These are phyloP conservation scores for Micropterix aruncella DNA, from an alignment of 2,888 invertebrate genomes.

Conservation along the genomic window DNA sequence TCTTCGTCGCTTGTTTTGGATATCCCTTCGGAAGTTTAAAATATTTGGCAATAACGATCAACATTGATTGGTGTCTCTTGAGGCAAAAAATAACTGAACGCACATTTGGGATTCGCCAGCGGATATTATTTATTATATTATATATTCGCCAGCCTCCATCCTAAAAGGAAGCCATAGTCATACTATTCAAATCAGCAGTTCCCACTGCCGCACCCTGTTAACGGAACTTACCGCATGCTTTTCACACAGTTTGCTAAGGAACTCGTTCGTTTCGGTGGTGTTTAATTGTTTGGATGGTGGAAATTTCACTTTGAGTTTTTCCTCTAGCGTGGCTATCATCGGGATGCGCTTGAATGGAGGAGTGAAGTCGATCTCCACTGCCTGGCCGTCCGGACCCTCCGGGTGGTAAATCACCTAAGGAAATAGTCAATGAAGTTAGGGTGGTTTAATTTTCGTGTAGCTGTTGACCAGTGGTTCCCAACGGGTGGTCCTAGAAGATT, in stretches of 20 bases:
- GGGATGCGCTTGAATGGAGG: conserved; percentile 89
- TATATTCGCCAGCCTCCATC: neutral
- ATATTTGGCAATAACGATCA: no score
- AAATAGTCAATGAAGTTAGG: no score
- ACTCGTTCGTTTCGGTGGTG: conserved; percentile 53
- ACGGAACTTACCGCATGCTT: conserved; percentile 46
- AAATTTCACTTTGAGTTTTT: conserved; percentile 59
- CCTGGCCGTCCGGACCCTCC: conserved; percentile 72
- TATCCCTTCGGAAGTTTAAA: no score
- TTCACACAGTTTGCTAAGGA: conserved; percentile 68
- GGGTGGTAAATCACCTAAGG: conserved; percentile 73
- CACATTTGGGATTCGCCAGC: no score
- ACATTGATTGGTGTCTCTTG: no score
- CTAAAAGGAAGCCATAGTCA: neutral
- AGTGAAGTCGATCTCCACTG: conserved; percentile 85
- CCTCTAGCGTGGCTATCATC: conserved; percentile 87
- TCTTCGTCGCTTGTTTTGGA: no score
- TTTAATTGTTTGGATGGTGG: conserved; percentile 54
- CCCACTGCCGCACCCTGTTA: no score
- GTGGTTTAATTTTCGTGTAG: no score
- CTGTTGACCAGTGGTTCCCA: no score
- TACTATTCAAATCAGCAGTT: no score
- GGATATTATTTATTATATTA: neutral
- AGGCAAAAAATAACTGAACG: no score
- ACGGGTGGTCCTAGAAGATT: no score